Base-by-base conservation (phyloP, 53 echinoderm and acorn worm genomes). In the Astropecten irregularis region DNA sequence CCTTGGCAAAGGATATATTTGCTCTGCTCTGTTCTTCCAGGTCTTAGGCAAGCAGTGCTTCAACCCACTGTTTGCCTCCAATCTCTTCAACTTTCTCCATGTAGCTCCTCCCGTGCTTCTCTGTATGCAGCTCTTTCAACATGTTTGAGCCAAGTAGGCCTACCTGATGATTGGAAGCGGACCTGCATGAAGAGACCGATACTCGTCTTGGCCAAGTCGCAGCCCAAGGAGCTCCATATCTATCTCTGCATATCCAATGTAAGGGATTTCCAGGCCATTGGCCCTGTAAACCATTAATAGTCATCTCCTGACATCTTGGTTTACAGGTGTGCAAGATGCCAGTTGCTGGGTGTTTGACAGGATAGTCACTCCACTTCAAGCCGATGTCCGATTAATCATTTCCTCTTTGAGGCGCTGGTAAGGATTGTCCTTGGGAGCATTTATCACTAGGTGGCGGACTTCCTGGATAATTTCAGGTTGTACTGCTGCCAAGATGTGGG, bases 141-240 rank as follows among this genome's bases (percentile, higher is more conserved):
- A 84, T 40, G 40, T 84, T 84, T 11, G 55, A 68, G n/a, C 84
- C 84, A 7, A 84, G 22, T 14, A 84, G 39, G 20, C 82, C 70
- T 27, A 57, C 29, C 29, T 57, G 58, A 29, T 1, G 9, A 2
- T 57, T 27, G 0, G 58, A 28, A 3, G 1, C 13, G 29, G 58
- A 57, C 2, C 13, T 57, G 0, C 9, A 25, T 22, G 23, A 27
- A 10, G 58, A n/a, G 9, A 57, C 29, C 23, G 29, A 28, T 25
- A 57, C 13, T 29, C 58, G 9, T 27, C 58, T 11, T 28, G 29
- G 58, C 58, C 58, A 57, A 57, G 58, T 57, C 29, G 58, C 4
- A 57, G 2, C 23, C 58, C 58, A 57, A 57, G 58, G 2, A 57
- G 58, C 26, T 57, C n/a, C n/a, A n/a, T n/a, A n/a, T n/a, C n/a